Conservation (phyloP, 2,113 vertebrate species). For the Scopus umbretta region DNA sequence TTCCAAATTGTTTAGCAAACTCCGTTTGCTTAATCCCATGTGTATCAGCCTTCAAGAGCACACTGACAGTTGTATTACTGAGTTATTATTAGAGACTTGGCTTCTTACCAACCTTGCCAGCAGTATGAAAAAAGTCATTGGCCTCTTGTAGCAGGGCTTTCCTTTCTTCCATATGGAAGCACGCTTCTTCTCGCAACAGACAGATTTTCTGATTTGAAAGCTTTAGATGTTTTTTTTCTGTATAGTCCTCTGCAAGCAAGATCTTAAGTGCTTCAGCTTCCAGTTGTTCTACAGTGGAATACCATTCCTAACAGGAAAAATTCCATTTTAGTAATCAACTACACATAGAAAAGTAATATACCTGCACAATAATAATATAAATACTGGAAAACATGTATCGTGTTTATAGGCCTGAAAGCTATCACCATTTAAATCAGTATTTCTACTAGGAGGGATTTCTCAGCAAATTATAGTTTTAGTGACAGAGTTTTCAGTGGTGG, state of each 20-base stretch:
- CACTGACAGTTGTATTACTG: neutral
- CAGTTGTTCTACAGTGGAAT: conserved; percentile 57
- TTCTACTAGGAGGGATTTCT: neutral
- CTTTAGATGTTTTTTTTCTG: conserved; percentile 70
- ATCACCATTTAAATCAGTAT: neutral
- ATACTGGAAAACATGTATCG: neutral
- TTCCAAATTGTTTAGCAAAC: neutral
- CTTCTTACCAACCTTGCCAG: conserved; percentile 75
- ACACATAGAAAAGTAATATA: neutral
- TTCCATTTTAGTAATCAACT: neutral
- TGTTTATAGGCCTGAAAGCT: neutral
- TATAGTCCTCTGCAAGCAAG: conserved; percentile 48
- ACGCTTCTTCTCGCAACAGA: conserved; percentile 68
- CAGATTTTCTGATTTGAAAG: conserved; percentile 73
- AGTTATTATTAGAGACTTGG: neutral
- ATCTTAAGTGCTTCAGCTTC: conserved; percentile 70
- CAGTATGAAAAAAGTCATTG: conserved; percentile 77
- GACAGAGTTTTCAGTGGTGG: neutral
- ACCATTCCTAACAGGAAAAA: conserved; percentile 74
- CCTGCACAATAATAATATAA: neutral
- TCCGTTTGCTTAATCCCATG: neutral
- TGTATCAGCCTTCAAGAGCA: neutral
- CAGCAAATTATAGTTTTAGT: neutral
- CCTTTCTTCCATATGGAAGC: conserved; percentile 65
- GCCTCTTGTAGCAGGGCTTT: conserved; percentile 71